Evolutionary conservation across 2,797 vertebrate genomes (phyloP), one percentile per base, ranked within the genome.

Genomic region (Synaphobranchus kaupii): DNA sequence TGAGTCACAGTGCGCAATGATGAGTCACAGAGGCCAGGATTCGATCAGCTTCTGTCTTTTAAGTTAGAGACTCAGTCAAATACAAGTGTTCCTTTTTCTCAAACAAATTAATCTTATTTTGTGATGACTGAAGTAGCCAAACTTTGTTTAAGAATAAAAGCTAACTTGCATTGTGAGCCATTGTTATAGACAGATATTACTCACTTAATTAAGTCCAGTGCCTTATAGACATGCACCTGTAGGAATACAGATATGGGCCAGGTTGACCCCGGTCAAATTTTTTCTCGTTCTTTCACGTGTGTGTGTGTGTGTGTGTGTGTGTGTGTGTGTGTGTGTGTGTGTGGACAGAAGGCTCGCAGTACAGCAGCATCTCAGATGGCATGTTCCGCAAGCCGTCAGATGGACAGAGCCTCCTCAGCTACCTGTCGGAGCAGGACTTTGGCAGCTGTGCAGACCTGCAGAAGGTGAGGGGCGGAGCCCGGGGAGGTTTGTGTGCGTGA

Each of bases 371-470:
- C 0, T 93, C 96, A 22, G 98, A 99, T 90, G 97, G 97, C 78
- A 97, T 99, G 96, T 99, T 99, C 94, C 96, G 98, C 90, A 97
- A 97, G 90, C 99, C 99, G 0, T 98, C 97, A 0, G 96, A 99
- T 93, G 98, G 99, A 56, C 99, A 99, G 94, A 99, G 98, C 60
- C 97, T 99, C 89, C 99, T 99, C 96, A 99, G 99, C 93, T 99
- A 99, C 94, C 95, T 99, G 90, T 98, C 98, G 25, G 98, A 99
- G 95, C 99, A 99, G 95, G 99, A 99, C 95, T 99, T 99, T 9
- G 98, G 98, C 91, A 99, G 98, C 93, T 99, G 99, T 92, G 99
- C 98, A 87, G 99, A 99, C 92, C 96, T 99, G 12, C 98, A 99
- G 92, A 99, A 99, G 98, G 98, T 98, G 89, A 88, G 88, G 15